Conservation (phyloP, 2,797 vertebrate genomes). For the Sorex maritimensis region DNA sequence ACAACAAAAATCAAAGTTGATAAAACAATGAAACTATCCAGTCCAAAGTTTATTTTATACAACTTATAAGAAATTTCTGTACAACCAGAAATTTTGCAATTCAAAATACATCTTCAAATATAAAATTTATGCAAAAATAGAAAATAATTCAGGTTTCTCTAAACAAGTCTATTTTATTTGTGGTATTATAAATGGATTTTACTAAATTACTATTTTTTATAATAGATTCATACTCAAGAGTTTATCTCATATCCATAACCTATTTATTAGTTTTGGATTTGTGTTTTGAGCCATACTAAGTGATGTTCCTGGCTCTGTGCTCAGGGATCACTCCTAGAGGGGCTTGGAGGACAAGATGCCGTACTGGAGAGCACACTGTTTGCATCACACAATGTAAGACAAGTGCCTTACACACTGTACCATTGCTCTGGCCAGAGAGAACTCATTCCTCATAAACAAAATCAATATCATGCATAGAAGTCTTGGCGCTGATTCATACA, state of each 20-base stretch:
- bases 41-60: constrained; percentile 55
- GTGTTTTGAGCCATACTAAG: too few species aligned
- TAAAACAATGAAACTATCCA: too few species aligned
- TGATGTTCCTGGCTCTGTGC: too few species aligned
- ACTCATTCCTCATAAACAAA: constrained; percentile 70
- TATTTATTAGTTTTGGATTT: too few species aligned
- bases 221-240: constrained; percentile 59
- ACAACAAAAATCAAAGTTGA: too few species aligned
- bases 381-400: too few species aligned
- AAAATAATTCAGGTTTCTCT: constrained; percentile 68
- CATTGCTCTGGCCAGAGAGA: background rate
- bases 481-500: constrained; percentile 57
- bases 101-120: constrained; percentile 68
- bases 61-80: constrained; percentile 71
- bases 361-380: too few species aligned
- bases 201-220: constrained; percentile 75
- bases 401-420: too few species aligned
- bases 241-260: constrained; percentile 11
- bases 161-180: constrained; percentile 69
- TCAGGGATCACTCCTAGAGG: too few species aligned
- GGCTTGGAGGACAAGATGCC: too few species aligned
- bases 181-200: constrained; percentile 71
- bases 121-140: constrained; percentile 47
- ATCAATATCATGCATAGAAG: background rate
- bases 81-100: too few species aligned